A percentile compares a stretch with the other conserved stretches of the same genome.
These are phyloP conservation scores for Cordylochernes scorpioides DNA, from an alignment of 2,888 invertebrate genomes.

Conservation along the genomic window DNA sequence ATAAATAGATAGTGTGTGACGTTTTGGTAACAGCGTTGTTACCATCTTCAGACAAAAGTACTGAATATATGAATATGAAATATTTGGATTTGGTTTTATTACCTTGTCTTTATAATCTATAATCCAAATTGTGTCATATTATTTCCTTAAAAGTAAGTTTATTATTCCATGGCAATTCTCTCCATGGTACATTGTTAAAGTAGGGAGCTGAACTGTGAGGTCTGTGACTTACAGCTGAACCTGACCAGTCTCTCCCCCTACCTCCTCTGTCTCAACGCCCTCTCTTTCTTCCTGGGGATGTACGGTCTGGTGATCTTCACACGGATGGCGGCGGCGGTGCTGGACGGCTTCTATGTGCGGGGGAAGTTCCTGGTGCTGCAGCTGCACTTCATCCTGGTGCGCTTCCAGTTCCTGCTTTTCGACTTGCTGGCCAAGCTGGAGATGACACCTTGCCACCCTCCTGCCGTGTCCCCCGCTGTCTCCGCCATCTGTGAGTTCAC, in stretches of 20 bases:
- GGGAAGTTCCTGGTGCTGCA: constrained; percentile 14
- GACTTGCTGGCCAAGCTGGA: constrained; percentile 12
- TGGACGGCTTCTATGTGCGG: constrained; percentile 13
- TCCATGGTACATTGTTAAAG: too few species aligned
- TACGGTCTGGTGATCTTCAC: constrained; percentile 14
- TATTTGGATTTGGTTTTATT: too few species aligned
- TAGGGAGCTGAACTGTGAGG: too few species aligned
- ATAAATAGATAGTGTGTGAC: too few species aligned
- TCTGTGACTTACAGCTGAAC: too few species aligned
- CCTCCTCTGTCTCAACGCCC: constrained; percentile 11
- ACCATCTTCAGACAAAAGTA: too few species aligned
- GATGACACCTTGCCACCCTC: constrained; percentile 12
- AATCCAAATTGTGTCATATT: too few species aligned
- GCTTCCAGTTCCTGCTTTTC: constrained; percentile 14
- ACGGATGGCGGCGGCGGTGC: constrained; percentile 11
- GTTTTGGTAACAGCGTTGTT: too few species aligned
- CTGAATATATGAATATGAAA: too few species aligned
- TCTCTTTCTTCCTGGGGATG: constrained; percentile 14
- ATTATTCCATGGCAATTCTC: too few species aligned
- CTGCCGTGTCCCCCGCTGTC: constrained; percentile 12
- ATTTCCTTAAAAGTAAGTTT: too few species aligned
- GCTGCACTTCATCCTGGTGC: constrained; percentile 14
- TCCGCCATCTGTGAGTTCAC: constrained; percentile 13
- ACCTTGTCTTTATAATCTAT: too few species aligned
- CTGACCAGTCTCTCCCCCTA: constrained; percentile 5